These are phyloP conservation scores for Helicolenus hilgendorfi DNA, from an alignment of 2,797 vertebrate genomes.

Conservation along the genomic window DNA sequence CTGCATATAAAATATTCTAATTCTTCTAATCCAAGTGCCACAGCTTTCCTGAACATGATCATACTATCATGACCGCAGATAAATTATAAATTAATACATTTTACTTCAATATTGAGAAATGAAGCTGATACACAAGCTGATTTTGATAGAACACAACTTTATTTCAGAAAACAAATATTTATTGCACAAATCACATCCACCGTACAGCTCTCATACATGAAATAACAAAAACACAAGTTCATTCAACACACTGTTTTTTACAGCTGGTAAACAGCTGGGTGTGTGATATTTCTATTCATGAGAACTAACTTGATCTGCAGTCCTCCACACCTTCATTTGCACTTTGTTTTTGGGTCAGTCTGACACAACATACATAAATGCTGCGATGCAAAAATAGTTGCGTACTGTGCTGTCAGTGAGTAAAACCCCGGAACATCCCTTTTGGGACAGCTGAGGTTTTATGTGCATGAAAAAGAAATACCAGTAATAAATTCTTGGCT, in stretches of 20 bases:
- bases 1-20: background rate
- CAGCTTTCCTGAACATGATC: background rate
- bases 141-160: background rate
- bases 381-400: background rate
- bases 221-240: background rate
- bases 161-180: slow-evolving; percentile 13
- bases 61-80: background rate
- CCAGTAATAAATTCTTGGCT: background rate
- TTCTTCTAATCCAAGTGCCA: background rate
- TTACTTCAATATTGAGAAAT: background rate
- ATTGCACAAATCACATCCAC: slow-evolving; percentile 19
- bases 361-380: background rate
- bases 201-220: background rate
- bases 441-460: background rate
- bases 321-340: background rate
- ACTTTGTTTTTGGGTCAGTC: background rate
- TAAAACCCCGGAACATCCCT: background rate
- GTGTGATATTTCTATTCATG: background rate
- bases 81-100: background rate
- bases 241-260: background rate
- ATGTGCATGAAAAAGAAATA: background rate
- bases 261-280: background rate
- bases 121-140: background rate
- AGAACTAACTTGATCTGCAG: background rate
- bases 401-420: background rate